Percentiles rank a stretch among this genome's conserved stretches.
Conservation (phyloP, 2,113 vertebrate species). For the Heterotis niloticus region DNA sequence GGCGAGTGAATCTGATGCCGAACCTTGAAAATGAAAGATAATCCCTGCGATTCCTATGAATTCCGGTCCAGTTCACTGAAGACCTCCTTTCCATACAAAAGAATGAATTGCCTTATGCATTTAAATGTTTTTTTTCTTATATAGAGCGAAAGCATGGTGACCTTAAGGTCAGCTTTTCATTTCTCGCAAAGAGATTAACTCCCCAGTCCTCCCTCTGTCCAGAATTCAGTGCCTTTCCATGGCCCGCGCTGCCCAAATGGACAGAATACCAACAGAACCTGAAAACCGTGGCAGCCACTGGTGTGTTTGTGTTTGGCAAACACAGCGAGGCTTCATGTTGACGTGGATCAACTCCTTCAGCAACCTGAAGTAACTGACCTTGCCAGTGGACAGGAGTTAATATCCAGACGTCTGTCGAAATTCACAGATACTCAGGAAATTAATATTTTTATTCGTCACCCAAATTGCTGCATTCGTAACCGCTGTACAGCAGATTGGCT, state of each 20-base stretch:
- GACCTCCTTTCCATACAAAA: background rate
- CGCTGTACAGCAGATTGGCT: too few relatives aligned
- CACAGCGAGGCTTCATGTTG: conserved; percentile 50
- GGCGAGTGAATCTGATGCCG: conserved; percentile 3
- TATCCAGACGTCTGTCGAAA: too few relatives aligned
- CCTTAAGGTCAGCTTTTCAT: conserved; percentile 23
- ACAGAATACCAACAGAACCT: conserved; percentile 4
- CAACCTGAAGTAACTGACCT: background rate
- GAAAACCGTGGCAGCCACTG: conserved; percentile 39
- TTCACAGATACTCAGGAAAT: too few relatives aligned
- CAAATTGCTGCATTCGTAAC: too few relatives aligned
- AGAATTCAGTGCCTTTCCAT: conserved; percentile 10
- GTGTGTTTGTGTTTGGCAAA: conserved; percentile 30
- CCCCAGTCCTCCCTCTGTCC: conserved; percentile 4
- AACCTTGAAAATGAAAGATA: conserved; percentile 1
- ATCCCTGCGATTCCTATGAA: background rate
- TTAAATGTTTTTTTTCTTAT: conserved; percentile 21
- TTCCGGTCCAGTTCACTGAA: conserved; percentile 18
- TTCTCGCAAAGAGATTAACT: conserved; percentile 23
- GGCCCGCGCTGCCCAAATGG: background rate
- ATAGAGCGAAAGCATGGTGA: conserved; percentile 15
- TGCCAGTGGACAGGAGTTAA: too few relatives aligned
- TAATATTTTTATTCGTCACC: too few relatives aligned
- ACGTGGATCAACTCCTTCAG: conserved; percentile 13
- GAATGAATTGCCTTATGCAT: conserved; percentile 13